A percentile compares a stretch with the other conserved stretches of the same genome.
Conservation (phyloP, 2,113 vertebrate genomes). For the Collichthys lucidus region DNA sequence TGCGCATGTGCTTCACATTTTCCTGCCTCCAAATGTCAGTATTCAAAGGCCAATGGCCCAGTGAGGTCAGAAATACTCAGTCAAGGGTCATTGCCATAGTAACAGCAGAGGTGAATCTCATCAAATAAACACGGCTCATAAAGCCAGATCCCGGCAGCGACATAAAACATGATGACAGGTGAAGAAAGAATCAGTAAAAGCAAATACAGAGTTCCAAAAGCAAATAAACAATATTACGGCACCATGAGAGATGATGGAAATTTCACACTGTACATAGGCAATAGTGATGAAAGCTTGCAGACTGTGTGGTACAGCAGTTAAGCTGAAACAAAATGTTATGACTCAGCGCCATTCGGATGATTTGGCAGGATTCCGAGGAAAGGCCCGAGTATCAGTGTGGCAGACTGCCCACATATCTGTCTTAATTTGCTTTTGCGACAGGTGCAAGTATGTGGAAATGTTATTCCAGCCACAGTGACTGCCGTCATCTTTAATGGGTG, state of each 20-base stretch:
- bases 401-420: slow-evolving; percentile 53
- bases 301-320: slow-evolving; percentile 2
- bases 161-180: slow-evolving; percentile 24
- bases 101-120: slow-evolving; percentile 38
- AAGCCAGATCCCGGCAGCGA: slow-evolving; percentile 30
- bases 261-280: background rate
- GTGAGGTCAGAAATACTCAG: slow-evolving; percentile 29
- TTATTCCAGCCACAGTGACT: slow-evolving; percentile 60
- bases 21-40: background rate
- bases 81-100: slow-evolving; percentile 46
- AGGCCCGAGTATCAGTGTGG: slow-evolving; percentile 48
- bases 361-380: slow-evolving; percentile 56
- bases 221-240: slow-evolving; percentile 15
- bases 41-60: slow-evolving; percentile 6
- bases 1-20: background rate
- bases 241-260: slow-evolving; percentile 1
- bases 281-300: slow-evolving; percentile 20
- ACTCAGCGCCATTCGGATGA: slow-evolving; percentile 41
- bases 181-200: slow-evolving; percentile 12
- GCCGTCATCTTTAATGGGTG: slow-evolving; percentile 72
- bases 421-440: slow-evolving; percentile 69
- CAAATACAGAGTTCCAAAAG: slow-evolving; percentile 4
- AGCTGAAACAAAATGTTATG: slow-evolving; percentile 30
- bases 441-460: slow-evolving; percentile 73
- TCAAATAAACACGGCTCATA: slow-evolving; percentile 28